Percentiles rank a stretch among this genome's conserved stretches.
phyloP scores from a whole-genome alignment of 2,888 invertebrate species.

The Meiosimyza decipiens region DNA sequence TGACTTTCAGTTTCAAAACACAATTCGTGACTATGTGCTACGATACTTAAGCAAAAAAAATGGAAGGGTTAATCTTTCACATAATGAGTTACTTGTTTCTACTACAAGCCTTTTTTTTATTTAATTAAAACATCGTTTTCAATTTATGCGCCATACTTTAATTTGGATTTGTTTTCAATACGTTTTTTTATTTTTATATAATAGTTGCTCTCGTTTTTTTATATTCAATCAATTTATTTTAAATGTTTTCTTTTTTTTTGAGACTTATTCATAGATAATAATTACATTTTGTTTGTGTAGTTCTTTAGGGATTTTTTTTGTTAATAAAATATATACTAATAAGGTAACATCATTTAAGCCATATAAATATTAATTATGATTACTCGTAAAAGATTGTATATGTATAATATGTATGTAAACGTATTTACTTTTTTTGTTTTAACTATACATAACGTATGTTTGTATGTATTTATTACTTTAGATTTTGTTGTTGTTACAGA shows the following conservation, averaged over 20 bases:
- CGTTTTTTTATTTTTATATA: conserved; percentile 9
- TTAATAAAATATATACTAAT: conserved; percentile 33
- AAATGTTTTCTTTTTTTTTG: conserved; percentile 27
- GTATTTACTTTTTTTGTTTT: conserved; percentile 36
- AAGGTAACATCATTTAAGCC: conserved; percentile 41
- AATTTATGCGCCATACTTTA: conserved; percentile 22
- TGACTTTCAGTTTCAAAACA: no score
- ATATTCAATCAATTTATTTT: conserved; percentile 35
- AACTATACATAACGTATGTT: conserved; percentile 17
- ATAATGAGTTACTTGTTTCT: no score
- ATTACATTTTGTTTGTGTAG: neutral
- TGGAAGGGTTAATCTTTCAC: no score
- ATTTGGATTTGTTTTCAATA: neutral
- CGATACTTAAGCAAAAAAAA: no score
- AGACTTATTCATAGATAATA: neutral
- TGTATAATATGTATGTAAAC: conserved; percentile 39
- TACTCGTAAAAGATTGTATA: conserved; percentile 28
- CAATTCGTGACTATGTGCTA: no score
- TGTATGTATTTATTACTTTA: neutral
- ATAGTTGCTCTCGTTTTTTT: conserved; percentile 17
- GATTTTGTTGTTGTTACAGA: neutral
- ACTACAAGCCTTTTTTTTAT: no score
- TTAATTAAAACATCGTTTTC: no score
- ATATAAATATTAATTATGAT: conserved; percentile 24
- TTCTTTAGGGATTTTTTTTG: neutral